These are phyloP conservation scores for Aegithalos caudatus DNA, from an alignment of 2,113 vertebrate genomes.

Conservation along the genomic window DNA sequence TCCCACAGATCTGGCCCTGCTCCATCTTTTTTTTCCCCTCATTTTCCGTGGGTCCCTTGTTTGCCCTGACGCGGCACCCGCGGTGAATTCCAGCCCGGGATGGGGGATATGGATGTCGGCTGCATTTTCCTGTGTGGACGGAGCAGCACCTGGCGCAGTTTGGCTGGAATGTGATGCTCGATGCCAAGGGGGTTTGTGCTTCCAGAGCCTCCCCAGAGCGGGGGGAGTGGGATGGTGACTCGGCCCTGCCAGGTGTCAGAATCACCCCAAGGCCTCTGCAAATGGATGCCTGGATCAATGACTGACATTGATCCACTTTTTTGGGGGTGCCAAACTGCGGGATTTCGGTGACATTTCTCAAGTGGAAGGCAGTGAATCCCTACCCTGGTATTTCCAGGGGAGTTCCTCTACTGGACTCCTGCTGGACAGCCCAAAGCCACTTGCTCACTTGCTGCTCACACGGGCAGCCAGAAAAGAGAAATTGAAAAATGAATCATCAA, in stretches of 20 bases:
- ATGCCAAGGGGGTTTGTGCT: neutral
- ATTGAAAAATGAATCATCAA: neutral
- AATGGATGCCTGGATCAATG: neutral
- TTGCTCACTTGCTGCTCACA: rapidly evolving
- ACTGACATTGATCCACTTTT: neutral
- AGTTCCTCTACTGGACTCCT: neutral
- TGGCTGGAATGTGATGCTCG: neutral
- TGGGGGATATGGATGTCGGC: rapidly evolving
- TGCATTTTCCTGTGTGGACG: neutral
- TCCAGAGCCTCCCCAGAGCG: neutral
- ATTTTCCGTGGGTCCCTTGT: neutral
- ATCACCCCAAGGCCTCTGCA: neutral
- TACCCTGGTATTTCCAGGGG: neutral
- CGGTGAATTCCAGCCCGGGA: rapidly evolving
- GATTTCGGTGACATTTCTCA: neutral
- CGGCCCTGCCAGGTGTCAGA: rapidly evolving
- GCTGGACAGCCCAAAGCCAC: neutral
- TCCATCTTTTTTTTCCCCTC: neutral
- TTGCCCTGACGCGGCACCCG: too few species aligned
- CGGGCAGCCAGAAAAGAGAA: neutral
- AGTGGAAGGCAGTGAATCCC: neutral
- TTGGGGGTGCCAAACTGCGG: neutral
- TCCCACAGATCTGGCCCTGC: rapidly evolving
- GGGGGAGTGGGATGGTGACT: neutral
- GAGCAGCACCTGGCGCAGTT: neutral